A percentile compares a stretch with the other conserved stretches of the same genome.
phyloP scores from a whole-genome alignment of 1,140 invertebrate species.

The Lucilia sericata region DNA sequence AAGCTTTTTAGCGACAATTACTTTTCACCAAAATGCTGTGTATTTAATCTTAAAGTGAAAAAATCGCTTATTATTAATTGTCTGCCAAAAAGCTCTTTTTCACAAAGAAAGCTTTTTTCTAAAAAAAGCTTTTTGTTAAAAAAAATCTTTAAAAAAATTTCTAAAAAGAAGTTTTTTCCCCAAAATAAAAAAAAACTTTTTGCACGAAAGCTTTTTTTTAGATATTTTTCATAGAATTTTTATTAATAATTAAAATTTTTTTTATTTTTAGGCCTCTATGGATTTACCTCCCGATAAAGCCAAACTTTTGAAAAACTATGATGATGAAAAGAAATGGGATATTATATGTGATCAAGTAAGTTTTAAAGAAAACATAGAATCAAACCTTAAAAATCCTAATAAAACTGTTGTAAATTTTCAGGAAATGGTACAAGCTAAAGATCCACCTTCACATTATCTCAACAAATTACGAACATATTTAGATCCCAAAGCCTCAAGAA shows the following conservation, averaged over 20 bases:
- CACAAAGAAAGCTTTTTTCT: too few species aligned
- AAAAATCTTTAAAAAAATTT: too few species aligned
- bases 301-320: slow-evolving; percentile 95
- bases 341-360: slow-evolving; percentile 98
- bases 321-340: slow-evolving; percentile 99
- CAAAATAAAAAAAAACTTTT: not conserved
- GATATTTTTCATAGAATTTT: not conserved
- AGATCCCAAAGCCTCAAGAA: slow-evolving; percentile 94
- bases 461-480: slow-evolving; percentile 93
- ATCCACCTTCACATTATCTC: slow-evolving; percentile 95
- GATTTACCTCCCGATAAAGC: slow-evolving; percentile 99
- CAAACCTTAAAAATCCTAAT: not conserved
- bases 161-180: too few species aligned
- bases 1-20: too few species aligned
- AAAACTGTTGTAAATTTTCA: slow-evolving; percentile 68
- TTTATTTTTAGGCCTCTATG: slow-evolving; percentile 88
- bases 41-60: too few species aligned
- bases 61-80: too few species aligned
- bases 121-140: too few species aligned
- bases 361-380: not conserved
- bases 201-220: not conserved
- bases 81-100: too few species aligned
- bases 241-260: not conserved
- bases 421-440: slow-evolving; percentile 97
- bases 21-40: too few species aligned